phyloP scores from a whole-genome alignment of 2,888 invertebrate genomes.

The Epirrita christyi region DNA sequence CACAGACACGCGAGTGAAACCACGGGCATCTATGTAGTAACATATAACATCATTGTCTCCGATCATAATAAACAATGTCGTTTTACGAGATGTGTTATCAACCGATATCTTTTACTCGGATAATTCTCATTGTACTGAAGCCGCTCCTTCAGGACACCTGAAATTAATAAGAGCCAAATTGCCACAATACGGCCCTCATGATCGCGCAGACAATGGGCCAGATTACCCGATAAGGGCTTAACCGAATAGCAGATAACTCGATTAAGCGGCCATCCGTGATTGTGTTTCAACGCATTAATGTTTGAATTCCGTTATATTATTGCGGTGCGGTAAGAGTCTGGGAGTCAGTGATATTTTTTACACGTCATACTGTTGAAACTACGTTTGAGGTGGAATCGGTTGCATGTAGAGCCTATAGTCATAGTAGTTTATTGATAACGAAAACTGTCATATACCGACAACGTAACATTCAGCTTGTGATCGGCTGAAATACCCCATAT shows the following conservation, averaged over 20 bases:
- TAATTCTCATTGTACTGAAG: constrained; percentile 53
- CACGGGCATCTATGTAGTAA: not conserved
- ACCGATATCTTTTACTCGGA: constrained; percentile 48
- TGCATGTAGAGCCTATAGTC: no score
- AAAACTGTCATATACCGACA: no score
- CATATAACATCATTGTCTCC: constrained; percentile 33
- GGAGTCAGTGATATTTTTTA: constrained; percentile 32
- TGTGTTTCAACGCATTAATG: constrained; percentile 83
- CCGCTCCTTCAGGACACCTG: constrained; percentile 64
- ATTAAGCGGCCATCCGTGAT: constrained; percentile 83
- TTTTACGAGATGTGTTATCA: constrained; percentile 56
- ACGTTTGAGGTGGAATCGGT: not conserved
- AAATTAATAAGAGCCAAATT: constrained; percentile 79
- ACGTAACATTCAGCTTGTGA: no score
- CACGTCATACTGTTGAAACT: not conserved
- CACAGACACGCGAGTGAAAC: not conserved
- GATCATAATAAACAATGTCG: constrained; percentile 30
- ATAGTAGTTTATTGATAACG: no score
- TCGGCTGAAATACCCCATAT: no score
- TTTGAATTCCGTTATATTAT: constrained; percentile 84
- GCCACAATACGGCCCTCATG: constrained; percentile 82
- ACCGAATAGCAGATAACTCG: constrained; percentile 83
- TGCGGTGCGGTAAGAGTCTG: constrained; percentile 60
- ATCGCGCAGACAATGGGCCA: constrained; percentile 80
- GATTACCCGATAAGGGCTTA: constrained; percentile 82